Conservation (phyloP, 2,797 vertebrate species). For the Echiichthys vipera region DNA sequence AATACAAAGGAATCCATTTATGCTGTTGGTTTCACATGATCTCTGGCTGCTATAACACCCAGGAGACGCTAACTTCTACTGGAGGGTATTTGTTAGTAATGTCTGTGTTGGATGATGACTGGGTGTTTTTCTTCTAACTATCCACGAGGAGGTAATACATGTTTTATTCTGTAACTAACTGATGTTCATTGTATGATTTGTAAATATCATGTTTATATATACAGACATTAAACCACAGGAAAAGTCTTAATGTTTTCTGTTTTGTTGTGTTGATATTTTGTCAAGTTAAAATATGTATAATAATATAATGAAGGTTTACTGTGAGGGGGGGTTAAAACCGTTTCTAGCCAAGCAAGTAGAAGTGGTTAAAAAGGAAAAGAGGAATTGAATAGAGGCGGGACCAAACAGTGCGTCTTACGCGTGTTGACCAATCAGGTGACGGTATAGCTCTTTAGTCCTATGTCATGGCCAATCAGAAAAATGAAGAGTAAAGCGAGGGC, state of each 20-base stretch:
- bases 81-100: constrained; percentile 70
- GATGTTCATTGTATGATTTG: constrained; percentile 75
- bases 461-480: constrained; percentile 54
- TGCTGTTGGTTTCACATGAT: constrained; percentile 65
- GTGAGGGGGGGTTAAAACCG: accelerated
- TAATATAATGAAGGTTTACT: background rate
- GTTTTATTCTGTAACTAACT: constrained; percentile 67
- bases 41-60: constrained; percentile 64
- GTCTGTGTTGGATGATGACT: constrained; percentile 57
- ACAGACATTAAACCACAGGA: constrained; percentile 70
- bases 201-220: constrained; percentile 82
- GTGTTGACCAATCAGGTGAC: constrained; percentile 54
- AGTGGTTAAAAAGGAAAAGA: background rate
- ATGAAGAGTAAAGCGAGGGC: accelerated
- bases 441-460: accelerated
- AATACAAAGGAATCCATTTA: constrained; percentile 65
- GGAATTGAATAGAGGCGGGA: background rate
- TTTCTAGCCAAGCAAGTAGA: background rate
- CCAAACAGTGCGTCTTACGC: background rate
- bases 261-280: constrained; percentile 18
- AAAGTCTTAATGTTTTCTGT: background rate
- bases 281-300: background rate
- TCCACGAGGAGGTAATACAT: constrained; percentile 50
- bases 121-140: constrained; percentile 56
- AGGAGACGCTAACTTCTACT: constrained; percentile 54